Conservation (phyloP, 2,888 invertebrate genomes). For the Andrena haemorrhoa region DNA sequence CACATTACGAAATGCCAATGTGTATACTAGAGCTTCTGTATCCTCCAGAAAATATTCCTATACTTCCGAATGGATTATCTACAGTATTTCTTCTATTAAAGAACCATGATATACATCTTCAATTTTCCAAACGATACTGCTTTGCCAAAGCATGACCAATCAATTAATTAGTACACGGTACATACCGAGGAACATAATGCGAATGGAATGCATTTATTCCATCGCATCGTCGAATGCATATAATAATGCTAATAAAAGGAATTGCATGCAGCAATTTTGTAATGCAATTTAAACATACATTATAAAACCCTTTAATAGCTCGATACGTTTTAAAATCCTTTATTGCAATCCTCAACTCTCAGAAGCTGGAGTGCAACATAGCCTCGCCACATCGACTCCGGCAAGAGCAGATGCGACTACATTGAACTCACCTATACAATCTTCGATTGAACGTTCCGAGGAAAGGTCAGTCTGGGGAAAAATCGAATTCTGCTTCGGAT, state of each 20-base stretch:
- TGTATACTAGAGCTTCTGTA: background rate
- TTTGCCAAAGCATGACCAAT: background rate
- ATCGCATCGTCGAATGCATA: background rate
- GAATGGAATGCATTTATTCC: background rate
- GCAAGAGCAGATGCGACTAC: background rate
- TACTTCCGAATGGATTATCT: background rate
- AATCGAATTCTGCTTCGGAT: slow-evolving; percentile 14
- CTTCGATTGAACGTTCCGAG: background rate
- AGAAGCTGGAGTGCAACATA: background rate
- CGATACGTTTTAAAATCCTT: background rate
- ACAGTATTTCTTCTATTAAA: background rate
- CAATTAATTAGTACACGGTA: slow-evolving; percentile 7
- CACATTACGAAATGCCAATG: background rate
- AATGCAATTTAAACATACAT: too few relatives aligned
- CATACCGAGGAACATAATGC: background rate
- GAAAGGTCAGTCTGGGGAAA: background rate
- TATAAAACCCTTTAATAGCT: too few relatives aligned
- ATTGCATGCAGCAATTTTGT: too few relatives aligned
- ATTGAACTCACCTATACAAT: slow-evolving; percentile 8
- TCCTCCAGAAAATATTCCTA: background rate
- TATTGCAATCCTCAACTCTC: background rate
- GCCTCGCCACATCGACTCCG: background rate
- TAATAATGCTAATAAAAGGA: too few relatives aligned
- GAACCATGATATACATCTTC: background rate
- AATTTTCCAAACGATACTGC: background rate